Conservation (phyloP, 2,113 vertebrate species). For the Hippocampus zosterae region DNA sequence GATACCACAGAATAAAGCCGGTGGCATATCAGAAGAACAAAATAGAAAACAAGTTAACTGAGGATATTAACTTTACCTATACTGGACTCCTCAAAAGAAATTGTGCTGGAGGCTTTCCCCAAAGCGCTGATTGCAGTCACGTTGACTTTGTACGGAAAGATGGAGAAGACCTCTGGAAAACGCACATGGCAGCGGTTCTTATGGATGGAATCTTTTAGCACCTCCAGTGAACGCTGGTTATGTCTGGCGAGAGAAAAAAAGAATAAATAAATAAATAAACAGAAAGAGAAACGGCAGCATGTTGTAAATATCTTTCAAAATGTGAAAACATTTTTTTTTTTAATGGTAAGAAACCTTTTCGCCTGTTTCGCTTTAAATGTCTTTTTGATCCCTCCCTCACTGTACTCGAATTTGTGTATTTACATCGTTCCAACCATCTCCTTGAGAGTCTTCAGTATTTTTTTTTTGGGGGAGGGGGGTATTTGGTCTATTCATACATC, state of each 20-base stretch:
- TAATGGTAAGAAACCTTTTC: no score
- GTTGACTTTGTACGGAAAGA: constrained; percentile 87
- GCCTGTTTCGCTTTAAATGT: no score
- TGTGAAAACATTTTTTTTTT: no score
- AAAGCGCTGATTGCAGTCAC: constrained; percentile 86
- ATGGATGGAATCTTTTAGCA: constrained; percentile 80
- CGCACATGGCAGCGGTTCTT: constrained; percentile 93
- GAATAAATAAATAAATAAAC: no score
- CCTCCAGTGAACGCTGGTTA: constrained; percentile 82
- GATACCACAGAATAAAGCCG: background rate
- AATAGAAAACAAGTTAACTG: background rate
- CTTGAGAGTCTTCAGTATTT: no score
- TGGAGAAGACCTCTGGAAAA: constrained; percentile 91
- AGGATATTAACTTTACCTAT: constrained; percentile 77
- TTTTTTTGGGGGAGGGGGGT: no score
- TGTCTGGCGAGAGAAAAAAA: constrained; percentile 69
- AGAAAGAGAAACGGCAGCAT: constrained; percentile 1
- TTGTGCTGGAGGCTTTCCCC: constrained; percentile 77
- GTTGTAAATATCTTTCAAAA: background rate
- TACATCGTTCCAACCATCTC: no score
- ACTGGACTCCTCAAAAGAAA: constrained; percentile 85
- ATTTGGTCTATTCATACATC: no score
- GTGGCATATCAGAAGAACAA: background rate
- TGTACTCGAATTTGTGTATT: no score
- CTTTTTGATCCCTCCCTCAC: no score